Base-by-base conservation (phyloP, 2,113 vertebrate genomes). In the Lamprologus tigripictilis region DNA sequence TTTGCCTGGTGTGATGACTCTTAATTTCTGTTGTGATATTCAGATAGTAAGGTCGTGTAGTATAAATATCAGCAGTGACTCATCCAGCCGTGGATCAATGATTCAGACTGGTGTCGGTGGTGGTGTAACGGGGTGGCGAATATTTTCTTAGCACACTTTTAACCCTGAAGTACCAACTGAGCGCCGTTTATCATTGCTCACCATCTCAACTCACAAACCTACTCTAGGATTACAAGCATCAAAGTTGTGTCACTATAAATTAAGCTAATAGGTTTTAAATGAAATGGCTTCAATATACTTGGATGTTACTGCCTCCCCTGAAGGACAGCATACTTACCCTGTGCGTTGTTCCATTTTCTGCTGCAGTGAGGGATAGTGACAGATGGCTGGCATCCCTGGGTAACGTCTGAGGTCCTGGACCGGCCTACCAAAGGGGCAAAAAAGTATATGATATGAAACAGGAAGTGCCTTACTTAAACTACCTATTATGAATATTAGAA, bases 301-400 rank as follows among this genome's bases (percentile, higher is more conserved):
- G 53, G 23, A 61, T 53, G 40, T 33, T 3, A 31, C 40, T 10
- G 31, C 11, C 0, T 57, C 21, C 19, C 0, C 0, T 1, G 10
- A 66, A 12, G 9, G 1, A 45, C 21, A 71, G 14, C 0, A 3
- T 9, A 33, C 81, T 93, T 94, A 96, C 96, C 94, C 37, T 93
- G 85, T 91, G 87, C 55, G 76, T 80, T 2, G 84, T 89, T 63
- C 94, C 90, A 82, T 94, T 96, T 83, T 93, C 93, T 80, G 91
- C 42, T 51, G 53, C 89, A 58, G 93, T 17, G 19, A 95, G 90
- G 3, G 94, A 92, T 37, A 96, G 87, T 2, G 94, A 95, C 86
- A 97, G 93, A 86, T 93, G 95, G 84, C 83, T 95, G 89, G 90
- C 26, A 84, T 95, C 94, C 23, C 93, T 90, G 49, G 94, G 91